A percentile compares a stretch with the other conserved stretches of the same genome.
These are phyloP conservation scores for Torymus tubicola DNA, from an alignment of 2,888 invertebrate species.

Conservation along the genomic window DNA sequence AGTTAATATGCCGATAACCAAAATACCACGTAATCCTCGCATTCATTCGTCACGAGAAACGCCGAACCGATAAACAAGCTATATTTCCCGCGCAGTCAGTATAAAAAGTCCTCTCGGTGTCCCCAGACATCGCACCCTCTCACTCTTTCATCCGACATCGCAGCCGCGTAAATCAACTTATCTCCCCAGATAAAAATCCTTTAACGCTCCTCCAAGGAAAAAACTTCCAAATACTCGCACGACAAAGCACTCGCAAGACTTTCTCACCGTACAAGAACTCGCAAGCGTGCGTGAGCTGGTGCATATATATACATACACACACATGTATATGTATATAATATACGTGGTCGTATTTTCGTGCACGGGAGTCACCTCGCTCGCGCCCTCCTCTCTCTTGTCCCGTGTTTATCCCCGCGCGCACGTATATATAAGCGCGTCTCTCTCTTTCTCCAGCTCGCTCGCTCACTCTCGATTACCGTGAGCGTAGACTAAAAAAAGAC, in stretches of 20 bases:
- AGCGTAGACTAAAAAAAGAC: slow-evolving; percentile 50
- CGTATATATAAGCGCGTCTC: background rate
- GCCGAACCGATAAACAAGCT: slow-evolving; percentile 17
- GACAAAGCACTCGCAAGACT: background rate
- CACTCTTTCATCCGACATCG: background rate
- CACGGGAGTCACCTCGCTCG: slow-evolving; percentile 25
- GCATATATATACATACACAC: no score
- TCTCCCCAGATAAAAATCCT: slow-evolving; percentile 47
- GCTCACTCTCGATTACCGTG: slow-evolving; percentile 44
- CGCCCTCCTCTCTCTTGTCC: slow-evolving; percentile 9
- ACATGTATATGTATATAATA: no score
- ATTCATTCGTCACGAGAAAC: background rate
- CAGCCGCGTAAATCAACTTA: slow-evolving; percentile 26
- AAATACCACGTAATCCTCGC: no score
- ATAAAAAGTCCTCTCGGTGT: background rate
- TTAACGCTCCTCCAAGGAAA: slow-evolving; percentile 1
- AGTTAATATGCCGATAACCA: no score
- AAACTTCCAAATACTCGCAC: background rate
- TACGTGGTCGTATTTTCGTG: slow-evolving; percentile 4
- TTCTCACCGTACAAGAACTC: slow-evolving; percentile 20
- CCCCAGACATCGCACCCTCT: background rate
- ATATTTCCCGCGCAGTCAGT: background rate
- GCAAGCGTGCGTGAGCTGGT: no score
- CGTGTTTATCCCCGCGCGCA: slow-evolving; percentile 1
- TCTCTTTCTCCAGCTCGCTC: slow-evolving; percentile 13